These are phyloP conservation scores for Teleiodes luculella DNA, from an alignment of 2,888 invertebrate species.

Conservation along the genomic window DNA sequence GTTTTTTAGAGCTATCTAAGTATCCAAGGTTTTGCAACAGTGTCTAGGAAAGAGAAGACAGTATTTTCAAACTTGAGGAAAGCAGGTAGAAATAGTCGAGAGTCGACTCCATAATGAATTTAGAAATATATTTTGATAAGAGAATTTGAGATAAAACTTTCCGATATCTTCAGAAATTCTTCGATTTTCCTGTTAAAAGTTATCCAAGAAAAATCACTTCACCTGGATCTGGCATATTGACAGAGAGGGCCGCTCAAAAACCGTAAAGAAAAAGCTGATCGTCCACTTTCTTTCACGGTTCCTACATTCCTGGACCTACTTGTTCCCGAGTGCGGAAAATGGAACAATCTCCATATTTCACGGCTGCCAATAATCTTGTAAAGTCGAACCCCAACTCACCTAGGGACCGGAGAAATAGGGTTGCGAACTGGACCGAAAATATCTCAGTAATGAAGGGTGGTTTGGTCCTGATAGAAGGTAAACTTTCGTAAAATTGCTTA, in stretches of 20 bases:
- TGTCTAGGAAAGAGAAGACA: too few species aligned
- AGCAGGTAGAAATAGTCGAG: too few species aligned
- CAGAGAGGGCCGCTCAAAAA: not conserved
- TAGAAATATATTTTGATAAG: too few species aligned
- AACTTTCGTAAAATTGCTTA: not conserved
- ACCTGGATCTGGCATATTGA: not conserved
- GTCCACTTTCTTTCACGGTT: not conserved
- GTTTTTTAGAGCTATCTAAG: too few species aligned
- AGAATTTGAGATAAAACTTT: too few species aligned
- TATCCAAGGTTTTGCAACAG: too few species aligned
- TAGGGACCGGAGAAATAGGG: slow-evolving; percentile 1
- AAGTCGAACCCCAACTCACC: slow-evolving; percentile 15
- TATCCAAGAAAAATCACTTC: not conserved
- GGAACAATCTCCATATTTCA: slow-evolving; percentile 44
- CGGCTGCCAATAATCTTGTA: slow-evolving; percentile 32
- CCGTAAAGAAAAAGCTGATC: not conserved
- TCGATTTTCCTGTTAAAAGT: not conserved
- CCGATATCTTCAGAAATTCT: too few species aligned
- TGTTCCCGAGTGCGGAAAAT: slow-evolving; percentile 26
- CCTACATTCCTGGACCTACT: not conserved
- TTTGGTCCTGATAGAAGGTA: slow-evolving; percentile 21
- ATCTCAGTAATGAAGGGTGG: not conserved
- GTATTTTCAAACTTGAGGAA: too few species aligned
- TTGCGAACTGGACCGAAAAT: slow-evolving; percentile 1
- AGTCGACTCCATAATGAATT: too few species aligned